A percentile compares a stretch with the other conserved stretches of the same genome.
These are phyloP conservation scores for Pogona vitticeps DNA, from an alignment of 2,113 vertebrate genomes.

Conservation along the genomic window DNA sequence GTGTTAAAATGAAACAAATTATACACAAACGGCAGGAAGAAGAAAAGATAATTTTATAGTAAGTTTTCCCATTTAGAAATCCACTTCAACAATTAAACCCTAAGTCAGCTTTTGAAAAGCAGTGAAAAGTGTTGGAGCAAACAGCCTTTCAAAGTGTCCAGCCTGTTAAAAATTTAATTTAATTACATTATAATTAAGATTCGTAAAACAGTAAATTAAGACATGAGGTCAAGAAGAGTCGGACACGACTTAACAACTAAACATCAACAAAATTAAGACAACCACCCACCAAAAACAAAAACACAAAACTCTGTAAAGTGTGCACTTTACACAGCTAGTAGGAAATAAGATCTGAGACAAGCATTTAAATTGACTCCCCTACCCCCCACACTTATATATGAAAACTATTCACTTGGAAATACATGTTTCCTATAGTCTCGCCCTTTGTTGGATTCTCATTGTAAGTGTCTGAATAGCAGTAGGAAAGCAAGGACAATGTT, in stretches of 20 bases:
- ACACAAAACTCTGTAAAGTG: neutral
- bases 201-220: conserved; percentile 22
- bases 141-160: neutral
- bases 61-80: conserved; percentile 13
- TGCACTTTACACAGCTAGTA: neutral
- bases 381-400: neutral
- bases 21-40: neutral
- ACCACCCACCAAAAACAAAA: neutral
- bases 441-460: conserved; percentile 6
- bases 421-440: conserved; percentile 15
- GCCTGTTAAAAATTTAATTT: neutral
- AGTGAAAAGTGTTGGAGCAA: neutral
- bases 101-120: conserved; percentile 1
- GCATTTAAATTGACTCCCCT: neutral
- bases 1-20: neutral
- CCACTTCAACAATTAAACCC: neutral
- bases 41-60: neutral
- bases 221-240: no score
- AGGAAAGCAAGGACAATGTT: conserved; percentile 60
- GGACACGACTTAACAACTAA: no score
- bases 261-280: no score
- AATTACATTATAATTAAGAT: conserved; percentile 17
- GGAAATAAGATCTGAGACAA: neutral
- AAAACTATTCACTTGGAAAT: conserved; percentile 52
- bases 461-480: conserved; percentile 54